phyloP scores from a whole-genome alignment of 2,113 vertebrate species.

The Solea senegalensis region DNA sequence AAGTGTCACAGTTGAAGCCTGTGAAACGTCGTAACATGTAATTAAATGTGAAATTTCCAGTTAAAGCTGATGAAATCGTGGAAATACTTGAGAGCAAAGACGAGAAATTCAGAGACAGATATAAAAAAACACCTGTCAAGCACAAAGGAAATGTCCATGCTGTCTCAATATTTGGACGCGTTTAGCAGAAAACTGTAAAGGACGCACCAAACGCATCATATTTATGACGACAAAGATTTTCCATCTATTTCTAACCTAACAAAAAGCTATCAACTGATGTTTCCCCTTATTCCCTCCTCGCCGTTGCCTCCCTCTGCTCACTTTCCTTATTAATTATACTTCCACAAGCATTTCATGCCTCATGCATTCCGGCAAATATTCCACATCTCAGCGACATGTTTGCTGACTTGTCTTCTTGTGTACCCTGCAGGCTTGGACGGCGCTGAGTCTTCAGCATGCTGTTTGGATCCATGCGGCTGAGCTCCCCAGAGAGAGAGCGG shows the following conservation, averaged over 20 bases:
- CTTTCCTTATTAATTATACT: constrained; percentile 17
- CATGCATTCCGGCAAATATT: constrained; percentile 25
- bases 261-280: not conserved
- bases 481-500: constrained; percentile 11
- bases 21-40: no score
- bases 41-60: no score
- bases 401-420: constrained; percentile 20
- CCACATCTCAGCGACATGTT: constrained; percentile 22
- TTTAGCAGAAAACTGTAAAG: no score
- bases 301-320: constrained; percentile 1
- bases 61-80: no score
- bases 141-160: no score
- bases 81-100: no score
- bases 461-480: not conserved
- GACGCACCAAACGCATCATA: not conserved
- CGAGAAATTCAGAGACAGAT: no score
- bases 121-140: no score
- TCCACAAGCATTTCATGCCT: constrained; percentile 10
- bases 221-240: not conserved
- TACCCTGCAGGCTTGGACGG: not conserved
- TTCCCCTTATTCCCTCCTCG: not conserved
- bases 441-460: not conserved
- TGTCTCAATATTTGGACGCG: no score
- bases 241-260: constrained; percentile 12
- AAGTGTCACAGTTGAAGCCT: no score